Evolutionary conservation across 37 sponge, comb jelly and placozoan genomes (phyloP).

Genomic region (Aplysina aerophoba): DNA sequence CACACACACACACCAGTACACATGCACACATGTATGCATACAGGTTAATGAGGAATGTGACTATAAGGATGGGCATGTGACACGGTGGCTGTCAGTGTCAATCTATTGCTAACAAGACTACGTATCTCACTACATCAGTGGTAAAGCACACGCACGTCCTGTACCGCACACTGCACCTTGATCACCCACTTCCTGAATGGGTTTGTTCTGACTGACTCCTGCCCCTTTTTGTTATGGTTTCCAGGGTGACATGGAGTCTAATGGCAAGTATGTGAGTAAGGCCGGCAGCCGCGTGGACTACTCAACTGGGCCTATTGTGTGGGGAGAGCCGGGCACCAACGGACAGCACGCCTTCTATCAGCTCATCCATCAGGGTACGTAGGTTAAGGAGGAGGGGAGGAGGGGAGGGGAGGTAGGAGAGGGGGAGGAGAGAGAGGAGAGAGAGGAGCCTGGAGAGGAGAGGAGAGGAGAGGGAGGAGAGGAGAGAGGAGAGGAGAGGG

Average conservation of each 20-base stretch:
- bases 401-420: not conserved
- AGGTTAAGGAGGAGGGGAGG: not conserved
- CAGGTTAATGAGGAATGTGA: too few species aligned
- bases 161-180: not conserved
- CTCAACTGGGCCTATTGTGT: slow-evolving; percentile 99
- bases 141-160: not conserved
- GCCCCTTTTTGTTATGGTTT: not conserved
- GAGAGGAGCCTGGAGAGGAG: not conserved
- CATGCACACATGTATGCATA: too few species aligned
- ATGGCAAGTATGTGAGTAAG: slow-evolving; percentile 91
- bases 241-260: slow-evolving; percentile 99
- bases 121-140: too few species aligned
- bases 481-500: too few species aligned
- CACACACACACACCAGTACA: too few species aligned
- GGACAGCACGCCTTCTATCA: slow-evolving; percentile 99
- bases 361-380: slow-evolving; percentile 95
- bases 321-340: slow-evolving; percentile 99
- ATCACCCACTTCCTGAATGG: not conserved
- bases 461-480: too few species aligned
- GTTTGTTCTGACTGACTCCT: too few species aligned
- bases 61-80: too few species aligned
- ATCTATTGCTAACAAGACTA: too few species aligned
- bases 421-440: not conserved
- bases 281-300: slow-evolving; percentile 79
- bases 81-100: too few species aligned